phyloP scores from a whole-genome alignment of 2,888 invertebrate genomes.

The Heliconius cydno region DNA sequence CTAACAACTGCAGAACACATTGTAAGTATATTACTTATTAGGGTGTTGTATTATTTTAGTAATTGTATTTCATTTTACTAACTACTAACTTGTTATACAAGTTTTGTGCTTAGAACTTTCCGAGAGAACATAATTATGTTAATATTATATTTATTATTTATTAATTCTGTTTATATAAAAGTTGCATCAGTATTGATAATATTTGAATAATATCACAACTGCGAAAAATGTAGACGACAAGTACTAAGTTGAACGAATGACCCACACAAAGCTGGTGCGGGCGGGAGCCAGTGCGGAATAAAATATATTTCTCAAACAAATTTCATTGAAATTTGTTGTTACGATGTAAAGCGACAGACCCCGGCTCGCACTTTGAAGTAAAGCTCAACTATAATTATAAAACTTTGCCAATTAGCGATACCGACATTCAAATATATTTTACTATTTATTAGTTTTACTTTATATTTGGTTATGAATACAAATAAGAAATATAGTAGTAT shows the following conservation, averaged over 20 bases:
- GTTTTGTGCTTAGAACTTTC: not conserved
- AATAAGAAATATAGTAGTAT: not conserved
- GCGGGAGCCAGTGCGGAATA: not conserved
- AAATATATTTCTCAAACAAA: constrained; percentile 18
- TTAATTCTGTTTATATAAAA: not conserved
- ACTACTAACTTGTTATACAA: too few relatives aligned
- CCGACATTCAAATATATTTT: constrained; percentile 2
- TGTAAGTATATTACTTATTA: too few relatives aligned
- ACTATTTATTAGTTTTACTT: not conserved
- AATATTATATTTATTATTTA: not conserved
- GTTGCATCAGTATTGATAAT: not conserved
- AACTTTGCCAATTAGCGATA: constrained; percentile 15
- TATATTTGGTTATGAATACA: not conserved
- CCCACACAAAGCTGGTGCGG: constrained; percentile 6
- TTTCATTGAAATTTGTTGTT: constrained; percentile 24
- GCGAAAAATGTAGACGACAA: not conserved
- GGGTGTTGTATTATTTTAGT: too few relatives aligned
- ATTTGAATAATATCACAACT: not conserved
- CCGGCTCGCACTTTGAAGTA: constrained; percentile 4
- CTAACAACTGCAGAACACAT: too few relatives aligned
- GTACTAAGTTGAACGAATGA: not conserved
- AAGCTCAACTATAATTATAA: constrained; percentile 13
- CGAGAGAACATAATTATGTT: not conserved
- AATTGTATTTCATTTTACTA: too few relatives aligned
- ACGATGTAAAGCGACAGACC: constrained; percentile 6